Percentiles rank a stretch among this genome's conserved stretches.
Conservation (phyloP, 1,140 invertebrate genomes). For the Chrysoperla carnea region DNA sequence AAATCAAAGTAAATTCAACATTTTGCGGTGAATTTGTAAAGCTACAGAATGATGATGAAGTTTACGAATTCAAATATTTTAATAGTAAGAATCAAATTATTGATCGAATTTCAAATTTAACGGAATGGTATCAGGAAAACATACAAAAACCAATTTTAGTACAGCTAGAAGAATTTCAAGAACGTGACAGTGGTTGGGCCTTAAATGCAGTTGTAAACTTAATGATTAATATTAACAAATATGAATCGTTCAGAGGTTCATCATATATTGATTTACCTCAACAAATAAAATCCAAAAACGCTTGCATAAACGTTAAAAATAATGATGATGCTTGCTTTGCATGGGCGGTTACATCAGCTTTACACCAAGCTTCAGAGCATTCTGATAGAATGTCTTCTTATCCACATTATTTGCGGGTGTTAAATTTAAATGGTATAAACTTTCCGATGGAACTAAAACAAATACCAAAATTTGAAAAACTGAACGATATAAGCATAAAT, state of each 20-base stretch:
- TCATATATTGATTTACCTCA: conserved; percentile 15
- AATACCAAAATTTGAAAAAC: conserved; percentile 19
- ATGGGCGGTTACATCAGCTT: conserved; percentile 16
- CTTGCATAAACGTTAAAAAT: conserved; percentile 22
- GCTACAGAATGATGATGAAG: no score
- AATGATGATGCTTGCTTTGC: conserved; percentile 18
- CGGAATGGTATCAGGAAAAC: no score
- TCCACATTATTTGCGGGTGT: conserved; percentile 11
- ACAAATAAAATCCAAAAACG: conserved; percentile 17
- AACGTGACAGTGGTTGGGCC: conserved; percentile 5
- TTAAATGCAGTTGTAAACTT: conserved; percentile 4
- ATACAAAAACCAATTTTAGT: no score
- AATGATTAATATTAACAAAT: conserved; percentile 7
- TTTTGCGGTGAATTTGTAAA: no score
- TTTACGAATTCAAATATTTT: no score
- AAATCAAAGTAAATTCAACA: no score
- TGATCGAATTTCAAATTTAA: no score
- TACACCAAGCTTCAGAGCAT: conserved; percentile 14
- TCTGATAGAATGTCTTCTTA: conserved; percentile 13
- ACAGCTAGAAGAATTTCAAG: conserved; percentile 4
- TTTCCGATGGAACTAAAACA: conserved; percentile 21
- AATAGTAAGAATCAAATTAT: no score
- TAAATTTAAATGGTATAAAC: conserved; percentile 19
- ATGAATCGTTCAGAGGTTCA: conserved; percentile 14
- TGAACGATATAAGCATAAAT: conserved; percentile 19